Evolutionary conservation across 2,888 invertebrate genomes (phyloP), one percentile per base, ranked within the genome.

Genomic region (Coelogynopora nodosa): DNA sequence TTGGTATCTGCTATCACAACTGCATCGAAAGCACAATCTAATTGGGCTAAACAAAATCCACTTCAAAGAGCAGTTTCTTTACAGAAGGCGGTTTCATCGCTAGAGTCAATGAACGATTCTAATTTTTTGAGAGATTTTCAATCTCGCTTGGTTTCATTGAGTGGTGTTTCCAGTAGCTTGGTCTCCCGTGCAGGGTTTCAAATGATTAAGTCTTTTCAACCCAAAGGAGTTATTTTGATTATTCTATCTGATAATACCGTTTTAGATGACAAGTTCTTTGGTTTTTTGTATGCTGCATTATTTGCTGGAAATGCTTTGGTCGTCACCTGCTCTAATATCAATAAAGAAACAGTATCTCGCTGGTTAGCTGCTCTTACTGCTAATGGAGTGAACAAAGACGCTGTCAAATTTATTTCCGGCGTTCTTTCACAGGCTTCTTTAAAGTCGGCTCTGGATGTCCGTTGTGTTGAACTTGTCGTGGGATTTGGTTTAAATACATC

Each of bases 11-110:
- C 74, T 13, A 5, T 74, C 23, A 26, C 23, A 2, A 74, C 5
- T 26, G 74, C 74, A n/a, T 74, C 74, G 5, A 74, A 74, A 74
- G 74, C 74, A 13, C 74, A 74, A 26, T 26, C 74, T n/a, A 74
- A 2, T 74, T 74, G 74, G 74, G 5, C 74, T 2, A 74, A 23
- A 26, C 74, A 26, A 23, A 74, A 13, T 23, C 27, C 74, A 2
- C 2, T 74, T 13, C 5, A 74, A 13, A 74, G 74, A 74, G 23
- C 5, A 5, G 23, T 74, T 23, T 23, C 2, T 23, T 23, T 74
- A 23, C 74, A 74, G 23, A 5, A 74, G 18, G 49, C 49, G 5
- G 18, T 49, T 49, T 49, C 49, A 23, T 13, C 18, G 27, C 5
- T 23, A 74, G 10, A 74, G 18, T 13, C 74, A 74, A 23, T 74